Evolutionary conservation across 92 coral and sea anemone species (phyloP).

Genomic region (Epizoanthus scotinus): DNA sequence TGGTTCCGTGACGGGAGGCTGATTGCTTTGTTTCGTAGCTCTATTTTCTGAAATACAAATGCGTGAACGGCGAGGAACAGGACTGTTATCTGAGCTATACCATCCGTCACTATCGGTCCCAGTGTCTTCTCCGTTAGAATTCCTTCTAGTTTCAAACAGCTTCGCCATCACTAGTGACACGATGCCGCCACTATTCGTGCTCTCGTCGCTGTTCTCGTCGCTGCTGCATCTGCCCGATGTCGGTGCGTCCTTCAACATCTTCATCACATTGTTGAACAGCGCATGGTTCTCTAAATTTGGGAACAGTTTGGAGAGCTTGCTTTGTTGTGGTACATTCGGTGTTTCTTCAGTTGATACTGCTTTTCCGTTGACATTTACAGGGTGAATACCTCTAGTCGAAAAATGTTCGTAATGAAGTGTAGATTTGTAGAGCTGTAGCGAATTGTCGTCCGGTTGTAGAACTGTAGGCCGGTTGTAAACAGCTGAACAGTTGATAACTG

Average conservation of each 20-base stretch:
- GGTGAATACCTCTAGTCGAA: neutral
- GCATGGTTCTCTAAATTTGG: slow-evolving; percentile 38
- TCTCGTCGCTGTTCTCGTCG: slow-evolving; percentile 2
- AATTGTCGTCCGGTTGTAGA: too few relatives aligned
- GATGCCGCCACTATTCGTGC: slow-evolving; percentile 16
- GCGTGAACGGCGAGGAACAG: neutral
- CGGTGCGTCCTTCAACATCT: slow-evolving; percentile 32
- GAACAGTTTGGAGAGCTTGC: slow-evolving; percentile 18
- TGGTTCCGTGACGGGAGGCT: neutral
- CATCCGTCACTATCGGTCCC: slow-evolving; percentile 10
- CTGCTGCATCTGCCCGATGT: neutral
- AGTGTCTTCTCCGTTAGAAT: slow-evolving; percentile 6
- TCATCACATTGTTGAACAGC: slow-evolving; percentile 25
- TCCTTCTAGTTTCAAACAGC: slow-evolving; percentile 18
- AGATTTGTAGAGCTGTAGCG: too few relatives aligned
- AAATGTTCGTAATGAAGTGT: too few relatives aligned
- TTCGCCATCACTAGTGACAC: slow-evolving; percentile 24
- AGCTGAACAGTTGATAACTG: too few relatives aligned
- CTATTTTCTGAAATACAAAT: slow-evolving; percentile 35
- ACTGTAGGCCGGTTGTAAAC: too few relatives aligned
- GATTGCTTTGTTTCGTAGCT: neutral
- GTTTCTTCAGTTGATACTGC: neutral
- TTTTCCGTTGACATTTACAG: neutral
- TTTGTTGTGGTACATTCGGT: neutral
- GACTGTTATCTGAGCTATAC: neutral